These are phyloP conservation scores for Phyllotreta striolata DNA, from an alignment of 2,888 invertebrate genomes.

Conservation along the genomic window DNA sequence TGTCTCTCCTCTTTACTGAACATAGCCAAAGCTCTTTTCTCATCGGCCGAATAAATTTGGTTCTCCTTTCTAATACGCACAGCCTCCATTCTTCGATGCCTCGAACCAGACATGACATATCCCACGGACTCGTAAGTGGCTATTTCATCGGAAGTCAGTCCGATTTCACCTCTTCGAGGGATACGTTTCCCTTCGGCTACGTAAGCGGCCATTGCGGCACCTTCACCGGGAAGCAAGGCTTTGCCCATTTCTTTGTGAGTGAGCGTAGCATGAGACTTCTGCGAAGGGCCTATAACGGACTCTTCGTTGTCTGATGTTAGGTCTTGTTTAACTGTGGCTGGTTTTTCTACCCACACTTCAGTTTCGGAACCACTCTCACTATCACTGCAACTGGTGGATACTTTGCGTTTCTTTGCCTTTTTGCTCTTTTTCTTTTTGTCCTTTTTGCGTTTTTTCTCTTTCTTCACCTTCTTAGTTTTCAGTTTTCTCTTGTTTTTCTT, in stretches of 20 bases:
- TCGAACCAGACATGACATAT: conserved; percentile 93
- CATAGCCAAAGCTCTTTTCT: conserved; percentile 96
- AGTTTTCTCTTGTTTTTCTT: conserved; percentile 65
- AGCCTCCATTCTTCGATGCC: conserved; percentile 98
- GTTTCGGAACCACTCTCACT: conserved; percentile 59
- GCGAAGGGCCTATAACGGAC: conserved; percentile 67
- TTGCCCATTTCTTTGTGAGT: conserved; percentile 87
- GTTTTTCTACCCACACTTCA: conserved; percentile 76
- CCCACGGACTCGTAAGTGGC: conserved; percentile 86
- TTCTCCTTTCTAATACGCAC: conserved; percentile 99
- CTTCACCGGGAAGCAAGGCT: conserved; percentile 96
- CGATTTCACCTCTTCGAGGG: conserved; percentile 97
- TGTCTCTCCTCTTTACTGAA: conserved; percentile 98
- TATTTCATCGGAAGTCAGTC: conserved; percentile 95
- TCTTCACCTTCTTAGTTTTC: conserved; percentile 65
- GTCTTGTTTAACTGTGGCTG: conserved; percentile 26
- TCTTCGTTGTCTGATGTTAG: conserved; percentile 60
- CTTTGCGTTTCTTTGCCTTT: conserved; percentile 47
- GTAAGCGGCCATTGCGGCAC: conserved; percentile 99
- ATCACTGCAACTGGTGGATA: conserved; percentile 59
- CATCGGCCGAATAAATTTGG: conserved; percentile 99
- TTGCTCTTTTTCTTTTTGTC: conserved; percentile 65
- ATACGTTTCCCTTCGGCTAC: conserved; percentile 99
- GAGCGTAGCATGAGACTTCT: conserved; percentile 73
- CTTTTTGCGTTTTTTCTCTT: conserved; percentile 66